Percentiles rank a stretch among this genome's conserved stretches.
Conservation (phyloP, 2,888 invertebrate species). For the Sarcophaga carnaria region DNA sequence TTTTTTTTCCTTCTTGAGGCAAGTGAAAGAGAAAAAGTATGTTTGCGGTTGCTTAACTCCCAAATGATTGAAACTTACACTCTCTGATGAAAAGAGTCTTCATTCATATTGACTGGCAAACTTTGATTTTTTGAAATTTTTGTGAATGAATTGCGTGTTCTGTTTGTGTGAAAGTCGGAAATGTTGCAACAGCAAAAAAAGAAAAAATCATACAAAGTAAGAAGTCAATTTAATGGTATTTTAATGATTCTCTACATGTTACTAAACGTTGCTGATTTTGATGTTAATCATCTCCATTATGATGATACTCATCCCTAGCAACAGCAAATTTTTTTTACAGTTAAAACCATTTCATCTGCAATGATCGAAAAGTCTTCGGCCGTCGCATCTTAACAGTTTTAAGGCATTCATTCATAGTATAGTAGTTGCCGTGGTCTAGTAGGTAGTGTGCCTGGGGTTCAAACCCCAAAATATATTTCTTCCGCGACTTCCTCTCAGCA, state of each 20-base stretch:
- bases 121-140: slow-evolving; percentile 4
- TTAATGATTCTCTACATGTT: slow-evolving; percentile 61
- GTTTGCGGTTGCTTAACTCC: slow-evolving; percentile 12
- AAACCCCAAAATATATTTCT: no score
- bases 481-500: no score
- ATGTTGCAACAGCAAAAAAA: neutral
- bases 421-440: no score
- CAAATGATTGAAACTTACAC: slow-evolving; percentile 20
- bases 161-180: slow-evolving; percentile 16
- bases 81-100: no score
- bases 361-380: neutral
- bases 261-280: slow-evolving; percentile 53
- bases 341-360: neutral
- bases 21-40: no score
- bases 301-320: slow-evolving; percentile 9
- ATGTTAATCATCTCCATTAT: slow-evolving; percentile 44
- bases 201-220: slow-evolving; percentile 30
- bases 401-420: no score
- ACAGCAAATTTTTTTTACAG: neutral
- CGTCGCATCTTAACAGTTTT: no score
- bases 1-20: neutral
- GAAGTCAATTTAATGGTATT: slow-evolving; percentile 58
- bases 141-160: slow-evolving; percentile 63
- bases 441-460: no score
- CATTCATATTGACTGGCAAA: neutral